Conservation (phyloP, 2,888 invertebrate species). For the Cosmopolites sordidus region DNA sequence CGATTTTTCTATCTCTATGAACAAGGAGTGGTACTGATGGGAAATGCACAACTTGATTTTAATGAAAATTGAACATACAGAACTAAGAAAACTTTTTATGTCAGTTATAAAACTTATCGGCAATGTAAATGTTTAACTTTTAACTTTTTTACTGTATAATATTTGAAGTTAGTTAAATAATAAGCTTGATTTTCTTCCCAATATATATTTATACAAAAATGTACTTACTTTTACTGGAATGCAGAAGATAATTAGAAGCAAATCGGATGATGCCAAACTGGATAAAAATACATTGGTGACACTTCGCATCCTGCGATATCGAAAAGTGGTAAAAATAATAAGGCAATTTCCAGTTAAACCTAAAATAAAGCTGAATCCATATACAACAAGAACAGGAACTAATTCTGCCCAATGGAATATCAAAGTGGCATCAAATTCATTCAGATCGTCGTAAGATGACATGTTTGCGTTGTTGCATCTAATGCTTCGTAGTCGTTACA, state of each 20-base stretch:
- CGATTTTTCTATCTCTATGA: no score
- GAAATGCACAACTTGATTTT: no score
- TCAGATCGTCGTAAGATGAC: not conserved
- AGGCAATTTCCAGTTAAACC: conserved; percentile 58
- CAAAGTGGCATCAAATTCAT: conserved; percentile 32
- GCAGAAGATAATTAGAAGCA: conserved; percentile 64
- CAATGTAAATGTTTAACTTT: no score
- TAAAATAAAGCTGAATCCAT: conserved; percentile 57
- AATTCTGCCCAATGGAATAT: conserved; percentile 55
- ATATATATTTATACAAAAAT: no score
- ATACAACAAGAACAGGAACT: conserved; percentile 55
- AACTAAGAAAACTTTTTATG: no score
- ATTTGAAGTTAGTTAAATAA: no score
- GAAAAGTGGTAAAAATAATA: conserved; percentile 55
- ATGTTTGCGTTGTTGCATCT: not conserved
- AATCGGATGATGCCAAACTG: conserved; percentile 64
- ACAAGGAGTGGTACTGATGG: no score
- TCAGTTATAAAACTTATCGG: no score
- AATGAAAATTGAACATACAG: no score
- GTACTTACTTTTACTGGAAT: conserved; percentile 65
- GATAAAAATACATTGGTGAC: conserved; percentile 66
- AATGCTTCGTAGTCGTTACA: no score
- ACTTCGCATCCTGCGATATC: conserved; percentile 56
- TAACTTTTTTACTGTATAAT: no score
- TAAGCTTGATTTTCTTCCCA: no score